These are phyloP conservation scores for Brevipalpus yothersi DNA, from an alignment of 1,140 invertebrate species.

Conservation along the genomic window DNA sequence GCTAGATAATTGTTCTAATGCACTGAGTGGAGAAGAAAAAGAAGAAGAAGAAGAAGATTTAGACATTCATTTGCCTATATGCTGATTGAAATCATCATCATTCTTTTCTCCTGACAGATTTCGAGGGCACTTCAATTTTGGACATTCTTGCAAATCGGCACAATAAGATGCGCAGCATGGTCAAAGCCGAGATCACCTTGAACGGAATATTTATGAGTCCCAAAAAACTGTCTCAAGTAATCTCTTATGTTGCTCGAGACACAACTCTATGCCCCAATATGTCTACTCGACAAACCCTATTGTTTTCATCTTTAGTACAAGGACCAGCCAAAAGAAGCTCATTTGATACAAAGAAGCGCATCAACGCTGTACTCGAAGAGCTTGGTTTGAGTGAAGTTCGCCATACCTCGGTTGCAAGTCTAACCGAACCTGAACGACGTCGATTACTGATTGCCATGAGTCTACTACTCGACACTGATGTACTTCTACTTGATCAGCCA, in stretches of 20 bases:
- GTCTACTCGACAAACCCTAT: slow-evolving; percentile 52
- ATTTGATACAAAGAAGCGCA: slow-evolving; percentile 33
- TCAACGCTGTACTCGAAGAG: slow-evolving; percentile 61
- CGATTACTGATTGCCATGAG: slow-evolving; percentile 65
- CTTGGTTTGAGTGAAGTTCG: slow-evolving; percentile 58
- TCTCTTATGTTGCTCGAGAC: slow-evolving; percentile 36
- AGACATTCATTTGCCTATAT: neutral
- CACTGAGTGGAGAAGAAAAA: too few relatives aligned
- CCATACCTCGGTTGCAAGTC: slow-evolving; percentile 41
- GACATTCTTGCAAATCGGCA: slow-evolving; percentile 46
- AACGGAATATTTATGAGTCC: slow-evolving; percentile 55
- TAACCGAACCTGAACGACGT: slow-evolving; percentile 61
- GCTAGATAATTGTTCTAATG: too few relatives aligned
- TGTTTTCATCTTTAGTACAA: slow-evolving; percentile 46
- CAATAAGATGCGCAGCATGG: slow-evolving; percentile 20
- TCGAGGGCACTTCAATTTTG: slow-evolving; percentile 49
- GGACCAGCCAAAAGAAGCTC: slow-evolving; percentile 23
- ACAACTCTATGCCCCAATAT: slow-evolving; percentile 35
- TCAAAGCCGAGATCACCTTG: slow-evolving; percentile 51
- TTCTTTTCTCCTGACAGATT: slow-evolving; percentile 20
- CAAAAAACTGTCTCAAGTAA: slow-evolving; percentile 32
- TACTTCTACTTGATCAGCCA: slow-evolving; percentile 62
- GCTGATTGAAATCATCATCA: neutral
- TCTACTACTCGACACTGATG: slow-evolving; percentile 42
- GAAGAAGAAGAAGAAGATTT: too few relatives aligned